Base-by-base conservation (phyloP, 2,113 vertebrate genomes). In the Microcebus jonahi region DNA sequence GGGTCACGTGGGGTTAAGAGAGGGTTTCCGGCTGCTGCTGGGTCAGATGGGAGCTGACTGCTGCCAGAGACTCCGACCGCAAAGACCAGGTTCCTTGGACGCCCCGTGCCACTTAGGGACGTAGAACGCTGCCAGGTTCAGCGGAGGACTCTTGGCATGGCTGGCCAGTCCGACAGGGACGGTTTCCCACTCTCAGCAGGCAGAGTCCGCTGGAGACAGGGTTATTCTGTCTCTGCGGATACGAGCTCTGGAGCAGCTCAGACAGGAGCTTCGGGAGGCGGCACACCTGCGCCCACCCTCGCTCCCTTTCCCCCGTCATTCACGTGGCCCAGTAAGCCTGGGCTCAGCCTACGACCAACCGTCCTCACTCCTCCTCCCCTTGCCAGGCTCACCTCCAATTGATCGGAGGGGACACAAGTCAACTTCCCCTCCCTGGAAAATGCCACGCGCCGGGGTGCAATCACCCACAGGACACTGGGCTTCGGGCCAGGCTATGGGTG, bases 231-330 rank as follows among this genome's bases (percentile, higher is more conserved):
- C 65, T 45, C 0, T n/a, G 34, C 11, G 8, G 6, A 50, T 23
- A 25, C 7, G 31, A 48, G 5, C 31, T 55, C 48, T 34, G 59
- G 48, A 42, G 10, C 29, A 42, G 61, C 63, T 57, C n/a, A 68
- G 48, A 23, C 61, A 11, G 48, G 11, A 34, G 13, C 3, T 0
- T 3, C 6, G 63, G 57, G 25, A 25, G 8, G 3, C 4, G 5
- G 18, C 1, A 0, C 31, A 27, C 1, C 0, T 23, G 45, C 14
- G 3, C 10, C 13, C 42, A 12, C 57, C 27, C 87, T 77, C 14
- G 0, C 59, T 65, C 45, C 42, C 73, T 15, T 12, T 29, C 55
- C 1, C 21, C 17, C 1, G 0, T 36, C 20, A 27, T 29, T 61
- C 8, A 27, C 27, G 25, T 63, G 59, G 45, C 39, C 31, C 14